Conservation (phyloP, 2,113 vertebrate species). For the Himantopus leucocephalus region DNA sequence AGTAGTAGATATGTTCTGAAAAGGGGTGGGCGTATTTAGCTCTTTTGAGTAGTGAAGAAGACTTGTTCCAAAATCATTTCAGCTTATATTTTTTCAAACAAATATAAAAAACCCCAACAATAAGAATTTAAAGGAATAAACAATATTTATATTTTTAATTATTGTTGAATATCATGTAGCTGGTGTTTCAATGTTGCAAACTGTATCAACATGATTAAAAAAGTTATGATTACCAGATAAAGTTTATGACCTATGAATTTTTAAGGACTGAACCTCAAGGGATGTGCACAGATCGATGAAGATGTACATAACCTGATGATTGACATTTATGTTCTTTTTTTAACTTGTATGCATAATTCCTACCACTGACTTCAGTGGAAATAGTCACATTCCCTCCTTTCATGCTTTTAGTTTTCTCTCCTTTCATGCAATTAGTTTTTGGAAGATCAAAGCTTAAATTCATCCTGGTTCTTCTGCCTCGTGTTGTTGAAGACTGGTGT, state of each 20-base stretch:
- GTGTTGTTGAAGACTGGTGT: neutral
- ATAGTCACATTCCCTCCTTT: conserved; percentile 22
- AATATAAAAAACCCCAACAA: neutral
- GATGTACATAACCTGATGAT: conserved; percentile 9
- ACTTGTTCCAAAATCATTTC: neutral
- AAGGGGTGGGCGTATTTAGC: neutral
- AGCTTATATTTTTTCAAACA: neutral
- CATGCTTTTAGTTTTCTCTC: conserved; percentile 26
- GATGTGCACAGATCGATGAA: neutral
- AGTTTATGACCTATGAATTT: conserved; percentile 47
- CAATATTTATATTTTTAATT: neutral
- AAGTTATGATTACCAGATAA: neutral
- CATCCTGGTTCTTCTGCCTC: neutral
- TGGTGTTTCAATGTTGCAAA: neutral
- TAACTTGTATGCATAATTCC: conserved; percentile 9
- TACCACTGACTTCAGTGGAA: conserved; percentile 30
- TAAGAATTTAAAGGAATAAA: neutral
- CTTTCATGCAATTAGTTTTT: conserved; percentile 31
- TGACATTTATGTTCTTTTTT: conserved; percentile 30
- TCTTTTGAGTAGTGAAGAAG: neutral
- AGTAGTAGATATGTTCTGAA: neutral
- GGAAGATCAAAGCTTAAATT: conserved; percentile 50
- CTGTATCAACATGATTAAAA: neutral
- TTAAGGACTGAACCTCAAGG: conserved; percentile 34
- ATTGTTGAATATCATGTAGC: neutral